These are phyloP conservation scores for Piezodorus guildinii DNA, from an alignment of 1,140 invertebrate species.

Conservation along the genomic window DNA sequence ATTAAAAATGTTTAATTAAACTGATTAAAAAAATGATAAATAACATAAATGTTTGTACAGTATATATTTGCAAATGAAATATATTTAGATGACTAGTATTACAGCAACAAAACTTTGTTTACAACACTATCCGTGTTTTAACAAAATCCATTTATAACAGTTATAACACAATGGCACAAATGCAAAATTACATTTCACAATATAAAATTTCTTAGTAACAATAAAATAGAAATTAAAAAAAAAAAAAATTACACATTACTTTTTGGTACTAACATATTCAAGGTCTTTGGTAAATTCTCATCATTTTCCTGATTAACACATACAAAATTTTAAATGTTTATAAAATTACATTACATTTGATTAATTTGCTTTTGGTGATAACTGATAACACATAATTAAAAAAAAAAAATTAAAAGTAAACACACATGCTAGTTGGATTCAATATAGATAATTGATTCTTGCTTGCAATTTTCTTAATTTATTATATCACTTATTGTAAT, in stretches of 20 bases:
- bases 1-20: no score
- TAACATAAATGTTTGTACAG: background rate
- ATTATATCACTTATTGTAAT: no score
- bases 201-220: background rate
- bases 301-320: no score
- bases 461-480: no score
- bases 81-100: slow-evolving; percentile 10
- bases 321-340: background rate
- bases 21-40: no score
- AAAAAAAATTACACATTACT: background rate
- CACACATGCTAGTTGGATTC: no score
- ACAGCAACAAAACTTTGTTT: background rate
- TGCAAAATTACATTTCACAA: background rate
- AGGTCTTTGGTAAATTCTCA: slow-evolving; percentile 5
- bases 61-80: background rate
- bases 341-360: background rate
- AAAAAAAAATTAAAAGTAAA: no score
- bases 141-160: background rate
- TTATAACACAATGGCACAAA: slow-evolving; percentile 12
- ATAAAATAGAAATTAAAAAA: background rate
- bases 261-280: slow-evolving; percentile 5
- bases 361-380: slow-evolving; percentile 3
- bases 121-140: no score
- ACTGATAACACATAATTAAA: background rate
- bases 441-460: no score